Evolutionary conservation across 92 coral and sea anemone genomes (phyloP).

Genomic region (Isaurus tuberculatus): DNA sequence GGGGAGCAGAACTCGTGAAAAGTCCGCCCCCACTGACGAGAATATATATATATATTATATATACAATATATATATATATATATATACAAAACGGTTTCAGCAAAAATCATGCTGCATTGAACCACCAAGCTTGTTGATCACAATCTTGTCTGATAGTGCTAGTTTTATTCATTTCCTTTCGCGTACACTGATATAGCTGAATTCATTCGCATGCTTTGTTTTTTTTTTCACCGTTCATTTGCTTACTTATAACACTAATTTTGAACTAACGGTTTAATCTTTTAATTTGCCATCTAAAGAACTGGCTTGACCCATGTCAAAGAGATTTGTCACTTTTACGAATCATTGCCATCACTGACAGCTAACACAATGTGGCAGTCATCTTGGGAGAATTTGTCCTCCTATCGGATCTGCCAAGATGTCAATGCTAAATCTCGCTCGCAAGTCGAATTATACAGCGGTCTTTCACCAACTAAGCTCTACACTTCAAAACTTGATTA

Average conservation of each 20-base stretch:
- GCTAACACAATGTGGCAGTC: constrained; percentile 26
- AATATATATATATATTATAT: too few species aligned
- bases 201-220: background rate
- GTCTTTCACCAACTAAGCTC: constrained; percentile 34
- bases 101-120: too few species aligned
- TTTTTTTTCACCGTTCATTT: background rate
- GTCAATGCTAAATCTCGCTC: constrained; percentile 5
- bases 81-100: too few species aligned
- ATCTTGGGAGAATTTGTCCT: constrained; percentile 22
- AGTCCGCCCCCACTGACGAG: too few species aligned
- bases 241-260: background rate
- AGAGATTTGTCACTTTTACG: constrained; percentile 77
- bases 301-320: constrained; percentile 76
- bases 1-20: too few species aligned
- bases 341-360: constrained; percentile 54
- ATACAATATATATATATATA: too few species aligned
- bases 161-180: too few species aligned
- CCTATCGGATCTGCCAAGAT: constrained; percentile 35
- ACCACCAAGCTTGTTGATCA: too few species aligned
- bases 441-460: constrained; percentile 30
- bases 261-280: constrained; percentile 6
- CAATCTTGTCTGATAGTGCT: too few species aligned
- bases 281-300: constrained; percentile 56
- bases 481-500: constrained; percentile 42
- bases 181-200: background rate